phyloP scores from a whole-genome alignment of 2,113 vertebrate species.

The Catagonus wagneri region DNA sequence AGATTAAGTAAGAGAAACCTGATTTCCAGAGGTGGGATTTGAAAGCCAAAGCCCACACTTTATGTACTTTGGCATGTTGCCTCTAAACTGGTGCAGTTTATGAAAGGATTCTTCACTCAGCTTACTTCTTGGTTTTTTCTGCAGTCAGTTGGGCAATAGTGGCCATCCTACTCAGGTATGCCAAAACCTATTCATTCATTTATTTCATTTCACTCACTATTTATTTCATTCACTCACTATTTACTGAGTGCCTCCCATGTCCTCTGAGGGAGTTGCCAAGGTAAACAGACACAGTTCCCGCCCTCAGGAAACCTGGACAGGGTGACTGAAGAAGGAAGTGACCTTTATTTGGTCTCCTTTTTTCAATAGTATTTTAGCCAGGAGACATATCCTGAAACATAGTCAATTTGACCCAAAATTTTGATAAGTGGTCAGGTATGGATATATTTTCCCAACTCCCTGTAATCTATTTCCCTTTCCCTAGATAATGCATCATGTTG shows the following conservation, averaged over 20 bases:
- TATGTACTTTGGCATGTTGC: background rate
- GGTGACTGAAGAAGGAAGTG: background rate
- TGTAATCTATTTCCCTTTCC: background rate
- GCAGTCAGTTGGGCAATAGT: background rate
- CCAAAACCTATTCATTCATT: background rate
- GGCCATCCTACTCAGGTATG: background rate
- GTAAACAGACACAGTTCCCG: background rate
- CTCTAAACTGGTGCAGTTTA: background rate
- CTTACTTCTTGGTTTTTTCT: background rate
- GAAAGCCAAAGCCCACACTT: background rate
- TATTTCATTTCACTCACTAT: background rate
- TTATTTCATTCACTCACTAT: background rate
- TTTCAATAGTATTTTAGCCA: background rate
- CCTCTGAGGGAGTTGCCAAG: background rate
- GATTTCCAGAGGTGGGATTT: background rate
- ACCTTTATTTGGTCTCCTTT: background rate
- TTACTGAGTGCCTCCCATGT: background rate
- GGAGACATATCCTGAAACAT: background rate
- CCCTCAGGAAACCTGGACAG: background rate
- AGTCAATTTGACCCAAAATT: constrained; percentile 11
- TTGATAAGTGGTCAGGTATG: background rate
- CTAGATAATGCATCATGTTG: background rate
- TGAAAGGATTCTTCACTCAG: background rate
- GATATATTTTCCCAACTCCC: background rate
- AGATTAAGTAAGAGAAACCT: constrained; percentile 15